phyloP scores from a whole-genome alignment of 1,140 invertebrate species.

The Sycophaga agraensis region DNA sequence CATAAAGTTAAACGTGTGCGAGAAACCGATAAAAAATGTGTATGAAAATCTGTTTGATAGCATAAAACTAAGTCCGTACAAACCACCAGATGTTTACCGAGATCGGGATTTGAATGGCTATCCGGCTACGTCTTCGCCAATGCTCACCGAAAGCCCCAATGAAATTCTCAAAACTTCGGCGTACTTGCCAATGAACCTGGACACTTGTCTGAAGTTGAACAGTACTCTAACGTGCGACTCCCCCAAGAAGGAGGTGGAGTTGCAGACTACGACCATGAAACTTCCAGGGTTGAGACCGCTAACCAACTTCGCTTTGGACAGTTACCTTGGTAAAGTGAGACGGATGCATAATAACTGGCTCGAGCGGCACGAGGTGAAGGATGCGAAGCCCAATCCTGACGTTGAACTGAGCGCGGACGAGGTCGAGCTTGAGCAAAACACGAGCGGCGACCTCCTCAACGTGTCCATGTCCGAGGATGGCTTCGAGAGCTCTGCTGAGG shows the following conservation, averaged over 20 bases:
- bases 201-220: conserved; percentile 7
- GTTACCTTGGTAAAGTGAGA: conserved; percentile 45
- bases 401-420: conserved; percentile 37
- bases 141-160: neutral
- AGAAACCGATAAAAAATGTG: too few species aligned
- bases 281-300: neutral
- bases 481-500: conserved; percentile 18
- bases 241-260: neutral
- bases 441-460: conserved; percentile 47
- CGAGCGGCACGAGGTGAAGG: neutral
- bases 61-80: neutral
- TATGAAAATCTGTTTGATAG: neutral
- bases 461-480: conserved; percentile 44
- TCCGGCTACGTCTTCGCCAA: neutral
- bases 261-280: neutral
- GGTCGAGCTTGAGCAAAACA: conserved; percentile 45
- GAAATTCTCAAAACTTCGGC: neutral
- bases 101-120: neutral
- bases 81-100: neutral
- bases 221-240: neutral
- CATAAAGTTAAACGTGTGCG: neutral
- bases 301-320: conserved; percentile 31
- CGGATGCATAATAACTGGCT: conserved; percentile 32
- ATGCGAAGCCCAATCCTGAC: too few species aligned
- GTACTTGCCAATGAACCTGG: conserved; percentile 17